Percentiles rank a stretch among this genome's conserved stretches.
These are phyloP conservation scores for Archaeoteleia sp. DNA, from an alignment of 2,888 invertebrate species.

Conservation along the genomic window DNA sequence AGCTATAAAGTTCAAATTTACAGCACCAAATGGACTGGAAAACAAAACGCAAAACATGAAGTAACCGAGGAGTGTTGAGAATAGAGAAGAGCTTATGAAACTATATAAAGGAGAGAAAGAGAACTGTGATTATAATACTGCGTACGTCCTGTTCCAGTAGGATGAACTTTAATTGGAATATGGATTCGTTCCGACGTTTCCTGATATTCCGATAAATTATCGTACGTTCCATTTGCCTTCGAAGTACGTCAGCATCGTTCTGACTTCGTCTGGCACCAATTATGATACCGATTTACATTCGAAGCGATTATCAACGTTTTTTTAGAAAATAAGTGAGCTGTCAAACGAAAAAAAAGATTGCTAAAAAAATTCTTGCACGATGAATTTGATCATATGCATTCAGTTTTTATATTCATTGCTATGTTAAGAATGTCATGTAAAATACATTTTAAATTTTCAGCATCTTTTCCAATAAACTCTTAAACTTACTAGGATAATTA, in stretches of 20 bases:
- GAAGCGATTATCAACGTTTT: conserved; percentile 36
- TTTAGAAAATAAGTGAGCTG: conserved; percentile 42
- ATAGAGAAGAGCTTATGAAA: conserved; percentile 45
- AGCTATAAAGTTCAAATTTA: conserved; percentile 73
- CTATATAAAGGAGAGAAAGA: conserved; percentile 44
- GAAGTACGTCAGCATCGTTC: conserved; percentile 59
- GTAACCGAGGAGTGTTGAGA: conserved; percentile 58
- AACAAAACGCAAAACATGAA: conserved; percentile 67
- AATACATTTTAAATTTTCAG: not conserved
- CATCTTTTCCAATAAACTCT: too few species aligned
- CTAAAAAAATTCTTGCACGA: conserved; percentile 40
- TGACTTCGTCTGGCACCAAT: conserved; percentile 55
- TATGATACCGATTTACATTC: conserved; percentile 52
- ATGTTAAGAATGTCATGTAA: not conserved
- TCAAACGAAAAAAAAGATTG: conserved; percentile 40
- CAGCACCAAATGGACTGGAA: conserved; percentile 74
- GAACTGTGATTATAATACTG: conserved; percentile 42
- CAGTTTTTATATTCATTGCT: conserved; percentile 14
- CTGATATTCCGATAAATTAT: conserved; percentile 73
- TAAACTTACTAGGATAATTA: too few species aligned
- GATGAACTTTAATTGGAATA: conserved; percentile 75
- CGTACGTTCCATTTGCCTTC: conserved; percentile 71
- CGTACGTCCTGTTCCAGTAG: conserved; percentile 67
- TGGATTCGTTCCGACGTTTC: conserved; percentile 72
- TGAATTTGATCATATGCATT: conserved; percentile 38